phyloP scores from a whole-genome alignment of 2,888 invertebrate species.

The Pecten maximus region DNA sequence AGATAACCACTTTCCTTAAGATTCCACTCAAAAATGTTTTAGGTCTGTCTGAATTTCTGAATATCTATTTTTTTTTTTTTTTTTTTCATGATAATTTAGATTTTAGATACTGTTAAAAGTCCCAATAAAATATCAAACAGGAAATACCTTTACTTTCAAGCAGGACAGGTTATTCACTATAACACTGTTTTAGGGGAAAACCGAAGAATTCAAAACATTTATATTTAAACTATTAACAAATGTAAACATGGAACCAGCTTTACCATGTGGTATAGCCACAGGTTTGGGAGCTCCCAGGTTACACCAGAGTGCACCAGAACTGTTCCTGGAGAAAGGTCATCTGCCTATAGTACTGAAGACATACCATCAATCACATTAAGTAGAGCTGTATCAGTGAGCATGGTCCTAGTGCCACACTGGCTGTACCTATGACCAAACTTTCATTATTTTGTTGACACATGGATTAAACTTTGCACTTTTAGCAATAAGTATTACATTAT shows the following conservation, averaged over 20 bases:
- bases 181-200: neutral
- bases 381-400: neutral
- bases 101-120: neutral
- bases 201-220: neutral
- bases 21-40: too few relatives aligned
- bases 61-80: too few relatives aligned
- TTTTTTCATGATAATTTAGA: too few relatives aligned
- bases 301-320: neutral
- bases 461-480: too few relatives aligned
- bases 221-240: neutral
- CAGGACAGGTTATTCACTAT: too few relatives aligned
- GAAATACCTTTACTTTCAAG: neutral
- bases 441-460: too few relatives aligned
- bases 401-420: too few relatives aligned
- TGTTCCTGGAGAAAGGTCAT: neutral
- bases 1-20: too few relatives aligned
- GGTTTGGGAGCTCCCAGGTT: neutral
- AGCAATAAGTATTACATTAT: too few relatives aligned
- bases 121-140: neutral
- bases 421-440: too few relatives aligned
- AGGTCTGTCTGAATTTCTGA: too few relatives aligned
- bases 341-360: neutral
- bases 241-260: neutral
- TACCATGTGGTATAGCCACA: neutral
- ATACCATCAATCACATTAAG: neutral